Evolutionary conservation across 2,888 invertebrate genomes (phyloP).

Genomic region (Pandemis corylana): DNA sequence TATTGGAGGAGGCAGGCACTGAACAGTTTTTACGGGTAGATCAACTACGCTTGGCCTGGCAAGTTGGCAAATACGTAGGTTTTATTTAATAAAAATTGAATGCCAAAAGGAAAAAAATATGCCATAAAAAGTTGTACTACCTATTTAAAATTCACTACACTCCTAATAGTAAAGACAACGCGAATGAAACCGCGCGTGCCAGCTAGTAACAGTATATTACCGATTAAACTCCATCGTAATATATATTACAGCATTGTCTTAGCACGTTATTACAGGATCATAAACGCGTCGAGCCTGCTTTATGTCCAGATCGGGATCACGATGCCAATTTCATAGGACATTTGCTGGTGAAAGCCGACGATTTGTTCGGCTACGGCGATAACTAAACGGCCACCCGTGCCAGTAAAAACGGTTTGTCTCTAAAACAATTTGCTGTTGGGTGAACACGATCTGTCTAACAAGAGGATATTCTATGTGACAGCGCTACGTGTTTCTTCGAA

Average conservation of each 20-base stretch:
- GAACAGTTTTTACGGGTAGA: too few relatives aligned
- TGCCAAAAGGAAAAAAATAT: too few relatives aligned
- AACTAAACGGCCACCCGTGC: conserved; percentile 60
- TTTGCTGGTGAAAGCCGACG: conserved; percentile 72
- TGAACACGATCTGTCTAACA: neutral
- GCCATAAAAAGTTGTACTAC: too few relatives aligned
- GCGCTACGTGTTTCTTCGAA: neutral
- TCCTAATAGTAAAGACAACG: too few relatives aligned
- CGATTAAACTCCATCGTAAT: conserved; percentile 20
- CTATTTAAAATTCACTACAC: too few relatives aligned
- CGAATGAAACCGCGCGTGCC: too few relatives aligned
- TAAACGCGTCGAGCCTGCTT: conserved; percentile 75
- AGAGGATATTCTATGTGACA: neutral
- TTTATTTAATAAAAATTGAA: neutral
- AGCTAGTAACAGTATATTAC: neutral
- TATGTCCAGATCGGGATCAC: conserved; percentile 77
- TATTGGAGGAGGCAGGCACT: too few relatives aligned
- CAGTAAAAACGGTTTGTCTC: conserved; percentile 61
- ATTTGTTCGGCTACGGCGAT: conserved; percentile 71
- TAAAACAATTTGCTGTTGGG: conserved; percentile 53
- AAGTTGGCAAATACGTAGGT: too few relatives aligned
- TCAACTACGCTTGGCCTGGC: too few relatives aligned
- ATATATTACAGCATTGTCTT: conserved; percentile 55
- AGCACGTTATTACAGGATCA: conserved; percentile 72
- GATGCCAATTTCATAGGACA: conserved; percentile 79